Evolutionary conservation across 1,140 invertebrate species (phyloP).

Genomic region (Anthonomus grandis): DNA sequence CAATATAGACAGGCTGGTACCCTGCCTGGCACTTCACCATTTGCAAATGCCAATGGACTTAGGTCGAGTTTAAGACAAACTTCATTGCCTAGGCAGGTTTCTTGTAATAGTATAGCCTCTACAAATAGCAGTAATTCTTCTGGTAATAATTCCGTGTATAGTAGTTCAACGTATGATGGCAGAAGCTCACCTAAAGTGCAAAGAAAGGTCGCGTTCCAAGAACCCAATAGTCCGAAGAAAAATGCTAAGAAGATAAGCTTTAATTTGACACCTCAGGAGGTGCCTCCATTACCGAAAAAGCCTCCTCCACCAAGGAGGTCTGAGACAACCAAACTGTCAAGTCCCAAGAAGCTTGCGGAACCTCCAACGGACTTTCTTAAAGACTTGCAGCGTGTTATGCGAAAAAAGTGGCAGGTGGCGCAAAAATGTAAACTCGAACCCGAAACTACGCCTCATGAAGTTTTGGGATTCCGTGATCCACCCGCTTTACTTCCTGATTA

Average conservation of each 20-base stretch:
- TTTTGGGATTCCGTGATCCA: constrained; percentile 82
- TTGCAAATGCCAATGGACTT: constrained; percentile 38
- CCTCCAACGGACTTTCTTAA: constrained; percentile 81
- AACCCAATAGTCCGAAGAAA: constrained; percentile 53
- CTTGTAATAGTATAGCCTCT: constrained; percentile 40
- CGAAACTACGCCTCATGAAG: constrained; percentile 82
- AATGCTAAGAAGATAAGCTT: constrained; percentile 55
- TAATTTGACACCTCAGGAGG: constrained; percentile 53
- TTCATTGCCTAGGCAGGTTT: constrained; percentile 43
- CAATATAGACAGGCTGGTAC: constrained; percentile 37
- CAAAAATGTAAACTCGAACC: constrained; percentile 85
- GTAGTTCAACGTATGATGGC: constrained; percentile 48
- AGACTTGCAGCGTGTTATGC: constrained; percentile 86
- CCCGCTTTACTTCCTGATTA: constrained; percentile 65
- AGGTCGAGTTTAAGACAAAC: constrained; percentile 41
- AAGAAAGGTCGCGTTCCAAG: constrained; percentile 53
- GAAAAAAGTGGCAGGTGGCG: constrained; percentile 91
- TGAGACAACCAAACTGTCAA: constrained; percentile 65
- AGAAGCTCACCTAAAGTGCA: constrained; percentile 53
- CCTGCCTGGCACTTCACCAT: constrained; percentile 30
- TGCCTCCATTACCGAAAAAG: constrained; percentile 52
- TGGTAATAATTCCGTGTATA: constrained; percentile 30
- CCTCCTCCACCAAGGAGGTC: constrained; percentile 68
- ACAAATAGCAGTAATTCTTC: constrained; percentile 38
- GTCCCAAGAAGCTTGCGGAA: constrained; percentile 73